Evolutionary conservation across 2,888 invertebrate genomes (phyloP).

Genomic region (Lapara coniferarum): DNA sequence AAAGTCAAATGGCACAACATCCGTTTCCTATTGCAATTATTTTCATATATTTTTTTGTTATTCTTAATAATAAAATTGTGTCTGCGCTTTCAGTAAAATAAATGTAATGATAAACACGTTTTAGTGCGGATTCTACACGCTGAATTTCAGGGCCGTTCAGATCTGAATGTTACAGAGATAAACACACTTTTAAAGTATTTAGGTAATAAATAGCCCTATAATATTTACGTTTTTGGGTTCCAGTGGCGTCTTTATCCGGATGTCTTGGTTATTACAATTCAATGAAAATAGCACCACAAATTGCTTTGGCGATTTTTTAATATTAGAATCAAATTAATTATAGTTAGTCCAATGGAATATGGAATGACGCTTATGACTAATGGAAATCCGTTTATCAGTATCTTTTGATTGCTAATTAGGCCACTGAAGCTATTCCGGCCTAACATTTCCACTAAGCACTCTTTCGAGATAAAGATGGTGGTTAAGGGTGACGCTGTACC

Average conservation of each 20-base stretch:
- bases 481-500: too few relatives aligned
- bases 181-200: background rate
- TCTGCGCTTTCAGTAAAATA: slow-evolving; percentile 26
- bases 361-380: too few relatives aligned
- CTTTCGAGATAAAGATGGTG: too few relatives aligned
- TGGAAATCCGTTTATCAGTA: too few relatives aligned
- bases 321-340: too few relatives aligned
- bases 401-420: too few relatives aligned
- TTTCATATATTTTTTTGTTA: slow-evolving; percentile 60
- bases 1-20: slow-evolving; percentile 67
- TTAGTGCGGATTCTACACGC: slow-evolving; percentile 19
- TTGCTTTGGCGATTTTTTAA: too few relatives aligned
- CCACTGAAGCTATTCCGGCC: too few relatives aligned
- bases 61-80: slow-evolving; percentile 48
- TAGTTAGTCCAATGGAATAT: too few relatives aligned
- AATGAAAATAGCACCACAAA: too few relatives aligned
- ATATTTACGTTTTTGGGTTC: background rate
- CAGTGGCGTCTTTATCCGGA: background rate
- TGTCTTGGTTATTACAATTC: too few relatives aligned
- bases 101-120: slow-evolving; percentile 24
- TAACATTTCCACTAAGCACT: too few relatives aligned
- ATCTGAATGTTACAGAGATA: slow-evolving; percentile 5
- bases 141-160: slow-evolving; percentile 25
- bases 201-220: background rate
- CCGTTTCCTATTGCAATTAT: slow-evolving; percentile 69